phyloP scores from a whole-genome alignment of 2,113 vertebrate genomes.

The Stomatorhinus ivindoensis region DNA sequence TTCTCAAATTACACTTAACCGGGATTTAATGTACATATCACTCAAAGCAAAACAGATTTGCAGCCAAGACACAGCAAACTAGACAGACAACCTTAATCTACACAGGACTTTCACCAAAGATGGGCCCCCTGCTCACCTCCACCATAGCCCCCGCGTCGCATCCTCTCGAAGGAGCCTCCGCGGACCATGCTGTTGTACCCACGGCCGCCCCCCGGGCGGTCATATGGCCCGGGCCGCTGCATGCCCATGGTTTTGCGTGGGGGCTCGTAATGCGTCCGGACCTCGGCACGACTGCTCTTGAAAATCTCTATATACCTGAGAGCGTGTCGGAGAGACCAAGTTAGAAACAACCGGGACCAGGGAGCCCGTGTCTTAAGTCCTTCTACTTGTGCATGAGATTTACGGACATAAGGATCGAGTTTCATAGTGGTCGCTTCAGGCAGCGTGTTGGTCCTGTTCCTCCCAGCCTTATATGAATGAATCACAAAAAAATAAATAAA shows the following conservation, averaged over 20 bases:
- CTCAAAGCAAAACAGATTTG: neutral
- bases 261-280: slow-evolving; percentile 95
- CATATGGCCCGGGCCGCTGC: slow-evolving; percentile 93
- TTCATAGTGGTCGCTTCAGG: neutral
- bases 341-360: neutral
- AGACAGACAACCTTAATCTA: neutral
- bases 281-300: slow-evolving; percentile 97
- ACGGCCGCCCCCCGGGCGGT: slow-evolving; percentile 83
- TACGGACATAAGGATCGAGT: neutral
- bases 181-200: slow-evolving; percentile 87
- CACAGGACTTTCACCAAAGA: slow-evolving; percentile 16
- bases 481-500: neutral
- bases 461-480: slow-evolving; percentile 4
- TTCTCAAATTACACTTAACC: neutral
- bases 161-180: slow-evolving; percentile 87
- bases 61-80: neutral
- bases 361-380: neutral
- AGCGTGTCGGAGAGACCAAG: slow-evolving; percentile 41
- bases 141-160: slow-evolving; percentile 89
- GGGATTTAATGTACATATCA: neutral
- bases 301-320: slow-evolving; percentile 99
- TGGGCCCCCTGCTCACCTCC: slow-evolving; percentile 62
- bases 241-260: slow-evolving; percentile 91
- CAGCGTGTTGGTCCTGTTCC: neutral
- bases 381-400: neutral